Percentiles rank a stretch among this genome's conserved stretches.
These are phyloP conservation scores for Melanaphis sacchari DNA, from an alignment of 1,140 invertebrate species.

Conservation along the genomic window DNA sequence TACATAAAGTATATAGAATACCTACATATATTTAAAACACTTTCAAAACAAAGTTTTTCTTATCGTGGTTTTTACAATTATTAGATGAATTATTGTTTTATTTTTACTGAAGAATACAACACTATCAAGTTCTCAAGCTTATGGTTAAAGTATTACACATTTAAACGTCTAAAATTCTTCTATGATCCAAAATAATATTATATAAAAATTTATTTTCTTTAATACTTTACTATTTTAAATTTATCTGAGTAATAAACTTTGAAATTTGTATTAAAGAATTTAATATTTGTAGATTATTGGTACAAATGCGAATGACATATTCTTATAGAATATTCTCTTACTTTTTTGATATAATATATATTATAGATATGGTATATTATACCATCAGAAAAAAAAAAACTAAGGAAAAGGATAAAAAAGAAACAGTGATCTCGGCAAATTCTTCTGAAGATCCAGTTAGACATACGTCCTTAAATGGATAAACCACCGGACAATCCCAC, in stretches of 20 bases:
- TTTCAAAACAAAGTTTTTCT: neutral
- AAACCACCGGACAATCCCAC: slow-evolving; percentile 51
- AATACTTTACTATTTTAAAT: neutral
- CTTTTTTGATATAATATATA: neutral
- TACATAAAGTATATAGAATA: neutral
- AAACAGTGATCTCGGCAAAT: slow-evolving; percentile 47
- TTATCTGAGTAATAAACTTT: neutral
- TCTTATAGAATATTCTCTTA: neutral
- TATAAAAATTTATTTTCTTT: neutral
- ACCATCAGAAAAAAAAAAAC: neutral
- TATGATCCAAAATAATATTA: neutral
- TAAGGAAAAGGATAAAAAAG: slow-evolving; percentile 39
- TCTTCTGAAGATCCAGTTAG: slow-evolving; percentile 42
- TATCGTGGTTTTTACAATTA: neutral
- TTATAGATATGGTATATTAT: neutral
- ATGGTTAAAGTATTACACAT: neutral
- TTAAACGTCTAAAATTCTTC: neutral
- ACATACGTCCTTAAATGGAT: slow-evolving; percentile 49
- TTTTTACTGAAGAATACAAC: neutral
- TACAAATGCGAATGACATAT: neutral
- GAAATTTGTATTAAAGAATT: neutral
- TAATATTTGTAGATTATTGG: neutral
- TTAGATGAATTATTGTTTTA: neutral
- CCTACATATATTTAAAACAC: neutral
- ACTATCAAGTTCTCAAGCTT: neutral